Base-by-base conservation (phyloP, 2,797 vertebrate species). In the Manis javanica region DNA sequence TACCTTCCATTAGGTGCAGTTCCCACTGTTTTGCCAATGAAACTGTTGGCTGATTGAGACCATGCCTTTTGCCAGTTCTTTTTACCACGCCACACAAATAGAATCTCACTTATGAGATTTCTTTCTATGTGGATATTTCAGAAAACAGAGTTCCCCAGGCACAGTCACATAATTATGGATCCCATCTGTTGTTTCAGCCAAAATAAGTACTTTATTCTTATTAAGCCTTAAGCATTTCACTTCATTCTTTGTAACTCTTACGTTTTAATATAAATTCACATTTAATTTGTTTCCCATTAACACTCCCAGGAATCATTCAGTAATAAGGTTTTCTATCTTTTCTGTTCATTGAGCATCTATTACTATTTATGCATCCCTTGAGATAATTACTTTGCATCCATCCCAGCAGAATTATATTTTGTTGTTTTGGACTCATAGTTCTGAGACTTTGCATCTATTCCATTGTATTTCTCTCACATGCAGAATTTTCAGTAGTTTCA, bases 261-360 rank as follows among this genome's bases (percentile, higher is more conserved):
- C 75, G 34, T 90, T 92, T 95, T 61, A 89, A 79, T 96, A 95
- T 77, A 92, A 97, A 91, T 96, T 95, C 66, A 91, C 90, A 96
- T 95, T 96, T 96, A 96, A 92, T 96, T 94, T 96, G 53, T 72
- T 96, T 95, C 39, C 64, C 59, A 96, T 92, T 97, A 97, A 79
- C 64, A 97, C 21, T 93, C 51, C 18, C 23, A 51, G 87, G 53
- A 92, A 87, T 83, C 66, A 87, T 79, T 87, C 64, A 87, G 18
- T 82, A 87, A 90, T 90, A 89, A 87, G 84, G 37, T 84, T 95
- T 96, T 91, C 71, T 89, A 75, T 95, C 86, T 96, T 87, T 85
- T 95, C 64, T 96, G 96, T 59, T 97, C 86, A 69, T 95, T 96
- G 92, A 95, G 24, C 95, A 77, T 96, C 69, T 96, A 92, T 92